A percentile compares a stretch with the other conserved stretches of the same genome.
phyloP scores from a whole-genome alignment of 2,888 invertebrate genomes.

The Apamea anceps region DNA sequence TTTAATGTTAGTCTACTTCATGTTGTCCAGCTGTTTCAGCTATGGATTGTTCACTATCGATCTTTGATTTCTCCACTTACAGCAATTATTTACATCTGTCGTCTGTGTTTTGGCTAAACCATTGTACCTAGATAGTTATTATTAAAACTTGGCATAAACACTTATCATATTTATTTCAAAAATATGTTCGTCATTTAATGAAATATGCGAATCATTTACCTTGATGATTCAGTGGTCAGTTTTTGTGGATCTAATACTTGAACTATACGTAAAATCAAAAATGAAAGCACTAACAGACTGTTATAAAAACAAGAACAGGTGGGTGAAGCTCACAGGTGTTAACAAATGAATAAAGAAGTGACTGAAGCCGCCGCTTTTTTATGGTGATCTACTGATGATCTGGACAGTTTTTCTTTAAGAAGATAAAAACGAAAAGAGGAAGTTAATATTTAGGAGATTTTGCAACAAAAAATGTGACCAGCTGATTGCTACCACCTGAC shows the following conservation, averaged over 20 bases:
- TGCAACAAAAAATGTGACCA: neutral
- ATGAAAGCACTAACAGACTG: conserved; percentile 44
- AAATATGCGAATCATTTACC: conserved; percentile 31
- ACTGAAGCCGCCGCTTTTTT: conserved; percentile 1
- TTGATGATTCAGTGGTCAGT: conserved; percentile 24
- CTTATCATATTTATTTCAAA: conserved; percentile 50
- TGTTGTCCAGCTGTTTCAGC: neutral
- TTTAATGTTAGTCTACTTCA: neutral
- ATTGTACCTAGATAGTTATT: conserved; percentile 49
- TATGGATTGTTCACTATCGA: neutral
- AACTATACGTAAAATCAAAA: conserved; percentile 18
- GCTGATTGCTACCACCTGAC: neutral
- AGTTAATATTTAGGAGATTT: neutral
- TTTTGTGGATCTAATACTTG: conserved; percentile 4
- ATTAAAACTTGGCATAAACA: conserved; percentile 56
- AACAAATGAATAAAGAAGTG: conserved; percentile 40
- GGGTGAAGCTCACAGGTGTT: conserved; percentile 52
- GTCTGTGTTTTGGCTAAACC: conserved; percentile 30
- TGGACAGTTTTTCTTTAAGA: neutral
- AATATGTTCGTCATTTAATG: conserved; percentile 34
- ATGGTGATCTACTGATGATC: neutral
- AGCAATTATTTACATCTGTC: neutral
- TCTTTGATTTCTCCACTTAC: neutral
- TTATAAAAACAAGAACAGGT: conserved; percentile 55
- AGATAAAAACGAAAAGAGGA: neutral